These are phyloP conservation scores for Carassius auratus DNA, from an alignment of 2,113 vertebrate species.

Conservation along the genomic window DNA sequence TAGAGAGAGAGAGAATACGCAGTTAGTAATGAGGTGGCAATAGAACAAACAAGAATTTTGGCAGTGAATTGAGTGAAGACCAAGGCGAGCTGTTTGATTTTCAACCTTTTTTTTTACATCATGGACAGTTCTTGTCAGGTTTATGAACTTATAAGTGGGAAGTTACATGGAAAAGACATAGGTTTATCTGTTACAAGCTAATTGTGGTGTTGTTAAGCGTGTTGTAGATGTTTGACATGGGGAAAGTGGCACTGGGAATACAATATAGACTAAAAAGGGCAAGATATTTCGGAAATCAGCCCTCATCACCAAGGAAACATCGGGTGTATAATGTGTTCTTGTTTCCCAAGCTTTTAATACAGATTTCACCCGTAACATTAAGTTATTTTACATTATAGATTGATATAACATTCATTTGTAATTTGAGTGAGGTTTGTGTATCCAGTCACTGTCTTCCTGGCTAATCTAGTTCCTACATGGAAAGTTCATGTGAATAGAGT, in stretches of 20 bases:
- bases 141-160: neutral
- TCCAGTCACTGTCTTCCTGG: conserved; percentile 24
- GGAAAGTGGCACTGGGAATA: neutral
- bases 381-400: conserved; percentile 60
- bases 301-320: conserved; percentile 11
- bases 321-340: neutral
- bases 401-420: conserved; percentile 53
- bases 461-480: conserved; percentile 2
- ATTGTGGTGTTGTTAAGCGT: neutral
- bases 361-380: conserved; percentile 53
- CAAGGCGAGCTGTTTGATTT: neutral
- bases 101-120: neutral
- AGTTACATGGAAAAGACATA: neutral
- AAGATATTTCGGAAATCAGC: conserved; percentile 24
- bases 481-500: conserved; percentile 15
- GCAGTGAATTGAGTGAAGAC: neutral
- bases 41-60: neutral
- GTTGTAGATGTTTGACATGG: conserved; percentile 4
- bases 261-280: conserved; percentile 5
- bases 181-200: neutral
- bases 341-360: conserved; percentile 46
- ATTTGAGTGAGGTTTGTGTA: conserved; percentile 27
- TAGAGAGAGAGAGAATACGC: neutral
- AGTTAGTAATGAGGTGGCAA: neutral
- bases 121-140: neutral